Conservation (phyloP, 2,888 invertebrate genomes). For the Loripinus fragilis region DNA sequence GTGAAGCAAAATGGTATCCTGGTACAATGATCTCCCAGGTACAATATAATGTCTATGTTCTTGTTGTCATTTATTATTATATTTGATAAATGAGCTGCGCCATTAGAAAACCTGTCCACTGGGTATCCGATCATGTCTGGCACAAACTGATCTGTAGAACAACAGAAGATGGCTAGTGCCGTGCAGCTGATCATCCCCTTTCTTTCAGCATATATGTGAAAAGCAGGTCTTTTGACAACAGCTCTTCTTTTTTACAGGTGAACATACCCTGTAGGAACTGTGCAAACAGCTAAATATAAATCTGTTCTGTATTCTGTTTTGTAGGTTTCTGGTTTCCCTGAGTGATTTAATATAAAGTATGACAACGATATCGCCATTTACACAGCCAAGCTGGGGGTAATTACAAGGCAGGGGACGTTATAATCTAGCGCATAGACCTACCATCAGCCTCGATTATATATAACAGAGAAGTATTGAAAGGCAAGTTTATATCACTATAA, state of each 20-base stretch:
- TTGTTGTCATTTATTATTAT: too few species aligned
- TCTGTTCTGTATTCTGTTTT: not conserved
- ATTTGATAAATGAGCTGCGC: too few species aligned
- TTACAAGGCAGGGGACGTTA: conserved; percentile 20
- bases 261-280: too few species aligned
- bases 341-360: conserved; percentile 21
- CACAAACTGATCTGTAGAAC: too few species aligned
- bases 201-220: not conserved
- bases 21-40: conserved; percentile 33
- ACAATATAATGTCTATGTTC: not conserved
- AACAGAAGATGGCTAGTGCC: too few species aligned
- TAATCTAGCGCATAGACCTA: not conserved
- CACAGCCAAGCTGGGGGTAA: conserved; percentile 11
- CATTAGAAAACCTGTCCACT: too few species aligned
- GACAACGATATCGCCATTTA: conserved; percentile 20
- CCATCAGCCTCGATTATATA: too few species aligned
- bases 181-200: not conserved
- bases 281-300: not conserved
- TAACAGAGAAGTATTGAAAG: too few species aligned
- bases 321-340: conserved; percentile 18
- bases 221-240: too few species aligned
- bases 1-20: conserved; percentile 24
- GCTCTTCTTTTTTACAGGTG: too few species aligned
- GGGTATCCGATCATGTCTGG: too few species aligned
- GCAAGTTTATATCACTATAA: too few species aligned